These are phyloP conservation scores for Camelus dromedarius DNA, from an alignment of 2,113 vertebrate genomes.

Conservation along the genomic window DNA sequence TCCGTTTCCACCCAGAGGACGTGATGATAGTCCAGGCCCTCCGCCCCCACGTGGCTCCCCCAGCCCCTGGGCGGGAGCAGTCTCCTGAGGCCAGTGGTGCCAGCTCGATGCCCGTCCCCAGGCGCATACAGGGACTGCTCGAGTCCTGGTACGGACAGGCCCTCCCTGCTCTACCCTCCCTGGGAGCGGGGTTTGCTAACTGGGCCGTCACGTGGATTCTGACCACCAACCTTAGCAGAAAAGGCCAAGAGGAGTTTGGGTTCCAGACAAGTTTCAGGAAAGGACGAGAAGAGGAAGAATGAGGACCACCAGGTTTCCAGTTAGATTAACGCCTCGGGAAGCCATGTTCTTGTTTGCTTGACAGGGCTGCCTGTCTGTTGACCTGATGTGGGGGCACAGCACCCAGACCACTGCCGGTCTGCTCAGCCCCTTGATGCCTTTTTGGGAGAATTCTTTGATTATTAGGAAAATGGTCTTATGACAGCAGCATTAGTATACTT, in stretches of 20 bases:
- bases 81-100: background rate
- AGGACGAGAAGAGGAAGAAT: background rate
- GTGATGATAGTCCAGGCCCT: rapidly evolving
- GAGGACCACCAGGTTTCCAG: background rate
- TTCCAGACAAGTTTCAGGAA: background rate
- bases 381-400: background rate
- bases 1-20: rapidly evolving
- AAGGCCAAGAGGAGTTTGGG: background rate
- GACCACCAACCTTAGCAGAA: background rate
- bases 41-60: rapidly evolving
- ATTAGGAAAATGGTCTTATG: background rate
- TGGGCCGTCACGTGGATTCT: rapidly evolving
- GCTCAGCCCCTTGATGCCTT: background rate
- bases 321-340: background rate
- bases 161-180: background rate
- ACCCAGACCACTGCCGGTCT: background rate
- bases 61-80: background rate
- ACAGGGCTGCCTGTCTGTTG: background rate
- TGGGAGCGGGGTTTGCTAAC: background rate
- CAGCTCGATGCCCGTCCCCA: rapidly evolving
- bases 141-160: rapidly evolving
- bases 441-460: background rate
- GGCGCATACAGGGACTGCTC: background rate
- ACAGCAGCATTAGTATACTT: background rate
- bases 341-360: background rate